A percentile compares a stretch with the other conserved stretches of the same genome.
Evolutionary conservation across 2,888 invertebrate genomes (phyloP).

Genomic region (Asteroscopus sphinx): DNA sequence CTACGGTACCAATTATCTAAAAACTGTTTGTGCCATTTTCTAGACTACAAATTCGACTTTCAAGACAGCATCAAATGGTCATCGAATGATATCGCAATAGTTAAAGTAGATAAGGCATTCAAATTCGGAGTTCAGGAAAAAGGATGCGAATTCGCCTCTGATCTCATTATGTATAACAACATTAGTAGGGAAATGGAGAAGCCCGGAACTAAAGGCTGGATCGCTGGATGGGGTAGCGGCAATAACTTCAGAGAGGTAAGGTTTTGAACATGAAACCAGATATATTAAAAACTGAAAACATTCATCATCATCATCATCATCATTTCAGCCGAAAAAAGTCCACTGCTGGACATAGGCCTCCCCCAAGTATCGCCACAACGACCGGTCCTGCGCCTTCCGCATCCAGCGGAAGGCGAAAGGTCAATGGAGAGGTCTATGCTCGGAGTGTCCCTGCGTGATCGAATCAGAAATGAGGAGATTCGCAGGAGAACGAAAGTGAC

Average conservation of each 20-base stretch:
- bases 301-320: too few relatives aligned
- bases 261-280: background rate
- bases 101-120: conserved; percentile 82
- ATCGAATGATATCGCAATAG: conserved; percentile 85
- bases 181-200: conserved; percentile 82
- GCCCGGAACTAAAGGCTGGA: conserved; percentile 81
- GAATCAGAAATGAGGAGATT: too few relatives aligned
- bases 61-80: conserved; percentile 88
- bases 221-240: conserved; percentile 86
- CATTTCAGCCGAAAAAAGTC: too few relatives aligned
- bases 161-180: conserved; percentile 78
- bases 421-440: too few relatives aligned
- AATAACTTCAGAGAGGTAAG: conserved; percentile 83
- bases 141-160: conserved; percentile 79
- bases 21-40: conserved; percentile 7
- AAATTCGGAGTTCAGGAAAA: conserved; percentile 78
- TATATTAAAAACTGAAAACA: too few relatives aligned
- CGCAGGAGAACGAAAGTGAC: too few relatives aligned
- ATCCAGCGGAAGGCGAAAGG: too few relatives aligned
- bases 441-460: too few relatives aligned
- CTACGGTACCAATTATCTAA: background rate
- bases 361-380: too few relatives aligned
- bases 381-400: too few relatives aligned
- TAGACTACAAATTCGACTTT: conserved; percentile 87
- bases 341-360: too few relatives aligned